phyloP scores from a whole-genome alignment of 2,888 invertebrate genomes.

The Drosophila subquinaria region DNA sequence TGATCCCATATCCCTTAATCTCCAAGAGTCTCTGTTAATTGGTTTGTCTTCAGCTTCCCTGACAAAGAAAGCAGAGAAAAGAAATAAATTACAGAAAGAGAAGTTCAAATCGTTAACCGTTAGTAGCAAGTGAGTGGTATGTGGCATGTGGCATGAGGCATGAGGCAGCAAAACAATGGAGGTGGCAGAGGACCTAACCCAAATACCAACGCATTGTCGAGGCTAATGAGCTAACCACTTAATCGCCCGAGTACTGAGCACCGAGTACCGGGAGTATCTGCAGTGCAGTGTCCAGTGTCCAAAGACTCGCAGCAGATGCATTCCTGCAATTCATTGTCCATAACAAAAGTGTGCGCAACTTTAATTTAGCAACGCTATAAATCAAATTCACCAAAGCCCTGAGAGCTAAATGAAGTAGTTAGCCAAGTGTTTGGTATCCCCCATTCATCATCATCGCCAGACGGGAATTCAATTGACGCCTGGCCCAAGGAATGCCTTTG shows the following conservation, averaged over 20 bases:
- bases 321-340: constrained; percentile 70
- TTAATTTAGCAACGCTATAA: constrained; percentile 62
- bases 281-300: neutral
- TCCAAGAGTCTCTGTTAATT: constrained; percentile 24
- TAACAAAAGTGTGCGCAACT: constrained; percentile 63
- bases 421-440: constrained; percentile 23
- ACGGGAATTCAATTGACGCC: constrained; percentile 78
- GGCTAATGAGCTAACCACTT: constrained; percentile 69
- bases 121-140: constrained; percentile 28
- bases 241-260: constrained; percentile 33
- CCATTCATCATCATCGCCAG: constrained; percentile 49
- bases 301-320: constrained; percentile 34
- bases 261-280: constrained; percentile 5
- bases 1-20: constrained; percentile 1
- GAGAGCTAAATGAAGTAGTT: constrained; percentile 56
- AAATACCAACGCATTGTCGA: constrained; percentile 71
- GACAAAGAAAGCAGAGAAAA: constrained; percentile 6
- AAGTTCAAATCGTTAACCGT: constrained; percentile 49
- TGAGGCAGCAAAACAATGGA: constrained; percentile 13
- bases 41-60: constrained; percentile 24
- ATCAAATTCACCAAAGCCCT: constrained; percentile 52
- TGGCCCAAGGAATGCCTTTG: constrained; percentile 61
- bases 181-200: constrained; percentile 51
- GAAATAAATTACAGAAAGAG: neutral
- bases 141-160: constrained; percentile 17